These are phyloP conservation scores for Philopotamus ludificatus DNA, from an alignment of 1,140 invertebrate species.

Conservation along the genomic window DNA sequence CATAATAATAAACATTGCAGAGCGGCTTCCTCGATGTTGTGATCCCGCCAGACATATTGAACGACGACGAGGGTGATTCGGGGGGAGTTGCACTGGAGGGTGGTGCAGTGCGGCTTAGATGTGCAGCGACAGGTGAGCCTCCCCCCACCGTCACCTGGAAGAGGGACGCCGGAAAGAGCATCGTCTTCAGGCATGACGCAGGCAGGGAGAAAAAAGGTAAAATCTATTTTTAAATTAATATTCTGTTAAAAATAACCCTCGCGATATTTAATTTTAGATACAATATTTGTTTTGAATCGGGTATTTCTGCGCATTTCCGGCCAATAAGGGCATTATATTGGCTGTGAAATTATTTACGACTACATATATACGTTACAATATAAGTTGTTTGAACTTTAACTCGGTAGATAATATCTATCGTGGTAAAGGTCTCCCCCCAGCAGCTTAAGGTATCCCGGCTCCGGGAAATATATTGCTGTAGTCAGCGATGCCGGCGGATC, in stretches of 20 bases:
- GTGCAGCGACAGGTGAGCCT: constrained; percentile 79
- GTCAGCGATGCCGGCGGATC: constrained; percentile 20
- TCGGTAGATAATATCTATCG: constrained; percentile 11
- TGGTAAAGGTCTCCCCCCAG: not conserved
- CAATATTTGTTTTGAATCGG: no score
- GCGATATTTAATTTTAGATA: no score
- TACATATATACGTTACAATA: not conserved
- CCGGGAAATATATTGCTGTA: constrained; percentile 20
- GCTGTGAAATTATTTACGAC: no score
- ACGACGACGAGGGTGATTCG: constrained; percentile 57
- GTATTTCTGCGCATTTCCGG: no score
- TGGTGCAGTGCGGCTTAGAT: constrained; percentile 73
- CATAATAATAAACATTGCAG: constrained; percentile 52
- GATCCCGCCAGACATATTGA: constrained; percentile 80
- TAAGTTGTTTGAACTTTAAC: constrained; percentile 1
- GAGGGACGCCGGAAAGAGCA: constrained; percentile 70
- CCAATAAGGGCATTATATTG: no score
- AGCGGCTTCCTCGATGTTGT: constrained; percentile 79
- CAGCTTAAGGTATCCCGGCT: constrained; percentile 4
- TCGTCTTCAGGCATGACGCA: constrained; percentile 66
- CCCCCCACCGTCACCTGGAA: constrained; percentile 75
- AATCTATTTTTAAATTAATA: constrained; percentile 8
- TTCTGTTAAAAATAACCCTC: no score
- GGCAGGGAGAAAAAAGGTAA: constrained; percentile 67
- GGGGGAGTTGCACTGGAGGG: constrained; percentile 69